These are phyloP conservation scores for Chaenocephalus aceratus DNA, from an alignment of 2,113 vertebrate species.

Conservation along the genomic window DNA sequence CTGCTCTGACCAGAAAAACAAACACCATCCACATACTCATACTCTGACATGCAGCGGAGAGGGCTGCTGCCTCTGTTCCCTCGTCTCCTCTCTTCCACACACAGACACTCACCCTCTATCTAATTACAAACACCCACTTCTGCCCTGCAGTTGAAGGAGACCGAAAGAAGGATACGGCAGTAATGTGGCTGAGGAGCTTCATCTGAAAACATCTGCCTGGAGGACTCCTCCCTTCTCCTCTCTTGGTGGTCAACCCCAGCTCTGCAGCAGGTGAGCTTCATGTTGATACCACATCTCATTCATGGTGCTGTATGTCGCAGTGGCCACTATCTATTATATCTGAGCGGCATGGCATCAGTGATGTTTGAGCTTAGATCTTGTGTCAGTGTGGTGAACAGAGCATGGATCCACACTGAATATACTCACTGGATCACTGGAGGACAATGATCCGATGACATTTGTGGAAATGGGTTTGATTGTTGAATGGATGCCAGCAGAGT, in stretches of 20 bases:
- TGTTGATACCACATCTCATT: constrained; percentile 43
- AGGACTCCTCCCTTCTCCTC: constrained; percentile 42
- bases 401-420: constrained; percentile 14
- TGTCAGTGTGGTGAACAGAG: neutral
- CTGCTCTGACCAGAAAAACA: constrained; percentile 69
- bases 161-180: constrained; percentile 23
- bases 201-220: constrained; percentile 60
- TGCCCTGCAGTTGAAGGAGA: constrained; percentile 34
- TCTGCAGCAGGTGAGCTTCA: constrained; percentile 78
- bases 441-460: constrained; percentile 9
- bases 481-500: constrained; percentile 4
- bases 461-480: constrained; percentile 27
- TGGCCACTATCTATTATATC: constrained; percentile 10
- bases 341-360: constrained; percentile 7
- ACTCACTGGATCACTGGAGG: constrained; percentile 21
- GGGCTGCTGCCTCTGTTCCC: constrained; percentile 28
- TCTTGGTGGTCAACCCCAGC: constrained; percentile 21
- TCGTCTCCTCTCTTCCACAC: neutral
- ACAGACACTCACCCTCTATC: constrained; percentile 24
- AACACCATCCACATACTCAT: constrained; percentile 52
- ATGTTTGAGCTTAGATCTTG: constrained; percentile 11
- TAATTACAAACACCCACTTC: constrained; percentile 43
- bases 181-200: constrained; percentile 51
- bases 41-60: constrained; percentile 50
- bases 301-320: constrained; percentile 50